Base-by-base conservation (phyloP, 2,888 invertebrate species). In the Mimachlamys varia region DNA sequence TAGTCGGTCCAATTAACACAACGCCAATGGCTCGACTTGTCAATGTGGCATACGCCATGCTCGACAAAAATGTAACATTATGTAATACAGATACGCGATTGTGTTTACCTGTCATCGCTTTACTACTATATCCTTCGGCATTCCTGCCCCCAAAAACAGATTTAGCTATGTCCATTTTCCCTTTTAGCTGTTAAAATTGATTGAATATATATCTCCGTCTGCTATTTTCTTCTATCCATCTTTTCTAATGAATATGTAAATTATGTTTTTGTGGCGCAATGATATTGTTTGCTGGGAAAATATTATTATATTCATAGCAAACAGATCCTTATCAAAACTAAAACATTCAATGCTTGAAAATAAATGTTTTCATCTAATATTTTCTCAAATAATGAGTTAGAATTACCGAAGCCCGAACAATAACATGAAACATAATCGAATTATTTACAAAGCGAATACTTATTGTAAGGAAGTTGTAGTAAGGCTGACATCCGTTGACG, bases 91-190 rank as follows among this genome's bases (percentile, higher is more conserved):
- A 62, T 62, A 19, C 89, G 19, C 27, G 10, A 17, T 33, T 27
- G 22, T 87, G 62, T 92, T 89, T 92, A 96, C 96, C 96, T 92
- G 94, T 93, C 88, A 94, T 95, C n/a, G 94, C 94, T 92, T 95
- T 95, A 58, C 98, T 95, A 92, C 96, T 98, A 97, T 99, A 99
- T 94, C 99, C 99, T 95, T 98, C 98, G 96, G 98, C 98, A 96
- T 98, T 98, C 93, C 98, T 97, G 89, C 98, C 98, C 94, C 98
- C 98, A 97, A 99, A 99, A 93, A 99, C 97, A 88, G 98, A 98
- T 97, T 98, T 98, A 0, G 99, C 99, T 96, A 99, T 98, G 97
- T 99, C 99, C 99, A 99, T 99, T 88, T 55, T 91, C 88, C n/a
- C 37, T 38, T 58, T 38, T 37, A 88, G 88, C 44, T 88, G 44